Base-by-base conservation (phyloP, 2,888 invertebrate species). In the Stegophylla sp. region DNA sequence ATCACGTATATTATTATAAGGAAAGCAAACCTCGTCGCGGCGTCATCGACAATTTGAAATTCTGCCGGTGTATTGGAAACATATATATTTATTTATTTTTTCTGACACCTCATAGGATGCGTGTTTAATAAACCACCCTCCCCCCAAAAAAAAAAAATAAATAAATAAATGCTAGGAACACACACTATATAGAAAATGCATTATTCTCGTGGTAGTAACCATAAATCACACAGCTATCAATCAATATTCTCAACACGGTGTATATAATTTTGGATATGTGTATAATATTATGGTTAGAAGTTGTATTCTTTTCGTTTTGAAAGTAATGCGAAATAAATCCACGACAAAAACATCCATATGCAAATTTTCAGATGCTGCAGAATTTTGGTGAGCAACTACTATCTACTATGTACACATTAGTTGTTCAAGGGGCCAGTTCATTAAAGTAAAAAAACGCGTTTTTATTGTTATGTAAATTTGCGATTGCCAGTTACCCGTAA, bases 121-220 rank as follows among this genome's bases (percentile, higher is more conserved):
- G 5, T 20, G 34, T 74, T 28, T 63, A 74, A 74, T 74, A 74
- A 63, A n/a, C n/a, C n/a, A n/a, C n/a, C n/a, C n/a, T n/a, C n/a
- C n/a, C 74, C 20, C 34, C 28, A 15, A 34, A 61, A 56, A 56
- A 20, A n/a, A n/a, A n/a, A n/a, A n/a, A n/a, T n/a, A n/a, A n/a
- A n/a, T n/a, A n/a, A n/a, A n/a, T n/a, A n/a, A n/a, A n/a, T 23
- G 41, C 56, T 17, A 41, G 5, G n/a, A 13, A n/a, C 15, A 45
- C 23, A 15, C 3, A 26, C 13, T 2, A 15, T 13, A 23, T 20
- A 41, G 15, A 41, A 20, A 23, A 72, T 72, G n/a, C 34, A 63
- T 74, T 63, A 64, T 74, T 64, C 48, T 48, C 51, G 23, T 34
- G 34, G 4, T 5, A 23, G 23, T 9, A 26, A n/a, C 10, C 12